Base-by-base conservation (phyloP, 1,140 invertebrate species). In the Sminthurinus signatus region DNA sequence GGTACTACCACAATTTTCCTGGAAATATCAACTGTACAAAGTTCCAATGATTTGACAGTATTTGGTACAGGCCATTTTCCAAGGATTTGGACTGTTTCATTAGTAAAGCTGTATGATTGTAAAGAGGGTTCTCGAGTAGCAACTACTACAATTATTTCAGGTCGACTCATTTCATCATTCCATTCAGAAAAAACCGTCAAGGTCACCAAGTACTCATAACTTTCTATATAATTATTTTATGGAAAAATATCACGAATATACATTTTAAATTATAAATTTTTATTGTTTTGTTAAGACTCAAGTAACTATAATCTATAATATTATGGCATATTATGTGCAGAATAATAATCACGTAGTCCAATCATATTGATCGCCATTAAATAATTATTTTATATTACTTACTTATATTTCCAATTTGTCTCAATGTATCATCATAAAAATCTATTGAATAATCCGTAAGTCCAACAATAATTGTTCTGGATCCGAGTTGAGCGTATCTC, bases 1-100 rank as follows among this genome's bases (percentile, higher is more conserved):
- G 68, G 68, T 4, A 61, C 32, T 15, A 70, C n/a, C 23, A 66
- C 23, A 14, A 66, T 21, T 60, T 60, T 60, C 2, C 25, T 50
- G 10, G 48, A 32, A 2, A 21, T 15, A 2, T 25, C 43, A 0
- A 44, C 54, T 3, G n/a, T 28, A 42, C 60, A 63, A 17, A 19
- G 10, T n/a, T 55, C 31, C 10, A 70, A 15, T 4, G 44, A 44
- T 57, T 70, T 66, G 3, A 70, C 50, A 15, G 44, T 15, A 25
- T 57, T 42, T 1, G 62, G 52, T 31, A 67, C 15, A 3, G 68
- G 64, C 59, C 64, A 67, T 5, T 28, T 21, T 15, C 56, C 64
- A 0, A 55, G 15, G 2, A 62, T 15, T 1, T 14, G 51, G 14
- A 58, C 15, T 15, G 17, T 25, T 5, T 39, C 21, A 15, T 43